Evolutionary conservation across 2,113 vertebrate species (phyloP), one percentile per base, ranked within the genome.

Genomic region (Dissostichus mawsoni): DNA sequence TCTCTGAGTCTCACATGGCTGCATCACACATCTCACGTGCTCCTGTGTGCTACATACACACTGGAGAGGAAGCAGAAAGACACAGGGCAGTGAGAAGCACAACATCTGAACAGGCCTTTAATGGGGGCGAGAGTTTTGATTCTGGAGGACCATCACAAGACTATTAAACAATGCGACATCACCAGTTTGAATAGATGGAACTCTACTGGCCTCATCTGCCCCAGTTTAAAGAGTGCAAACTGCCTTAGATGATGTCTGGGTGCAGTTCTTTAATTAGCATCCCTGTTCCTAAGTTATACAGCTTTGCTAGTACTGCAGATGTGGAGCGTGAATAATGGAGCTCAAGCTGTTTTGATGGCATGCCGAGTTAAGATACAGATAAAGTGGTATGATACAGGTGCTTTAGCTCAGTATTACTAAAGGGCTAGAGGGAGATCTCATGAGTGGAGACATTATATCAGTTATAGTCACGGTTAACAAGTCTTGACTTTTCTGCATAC

Each of bases 1-100:
- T 50, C 29, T 47, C 70, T 65, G 48, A 51, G n/a, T 63, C 74
- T 89, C 87, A 88, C 86, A 88, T 83, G 86, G 91, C 82, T 56
- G 66, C 62, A 55, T 80, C 59, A 62, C 77, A 75, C 62, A 51
- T 80, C 59, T 57, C 77, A 75, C 84, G 77, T 87, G 79, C 65
- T 72, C 25, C 64, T 0, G 29, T 63, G 76, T 45, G 67, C 55
- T 48, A 44, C 73, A 33, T 64, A 64, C 82, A 56, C 47, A 47
- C 71, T 3, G 62, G 17, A 45, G 58, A 66, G 65, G 50, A 80
- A 72, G 58, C 0, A 1, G 0, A 56, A 79, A 68, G 61, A 72
- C 18, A 51, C 5, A 25, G 33, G 13, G 41, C 13, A 23, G 9
- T 51, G 11, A 36, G 69, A 2, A 20, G 20, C 66, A 69, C 67